Conservation (phyloP, 1,140 invertebrate species). For the Trachymyrmex septentrionalis region DNA sequence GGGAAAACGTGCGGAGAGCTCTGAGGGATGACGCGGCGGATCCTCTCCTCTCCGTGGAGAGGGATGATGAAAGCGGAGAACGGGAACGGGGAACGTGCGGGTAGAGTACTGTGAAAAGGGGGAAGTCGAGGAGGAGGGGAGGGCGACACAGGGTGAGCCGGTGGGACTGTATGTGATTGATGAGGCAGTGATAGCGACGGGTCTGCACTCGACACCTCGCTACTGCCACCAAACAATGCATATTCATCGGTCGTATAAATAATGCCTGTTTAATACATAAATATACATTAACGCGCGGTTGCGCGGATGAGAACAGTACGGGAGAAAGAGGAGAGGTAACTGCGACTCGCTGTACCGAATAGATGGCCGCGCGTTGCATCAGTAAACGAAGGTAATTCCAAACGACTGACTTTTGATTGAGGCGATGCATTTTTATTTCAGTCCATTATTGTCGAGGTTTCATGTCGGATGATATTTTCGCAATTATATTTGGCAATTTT, state of each 20-base stretch:
- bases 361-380: constrained; percentile 8
- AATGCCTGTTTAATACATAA: constrained; percentile 86
- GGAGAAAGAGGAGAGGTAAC: neutral
- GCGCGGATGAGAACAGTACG: neutral
- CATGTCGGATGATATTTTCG: neutral
- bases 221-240: constrained; percentile 85
- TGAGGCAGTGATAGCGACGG: constrained; percentile 86
- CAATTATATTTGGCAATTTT: neutral
- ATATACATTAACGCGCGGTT: constrained; percentile 81
- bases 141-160: constrained; percentile 47
- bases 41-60: constrained; percentile 60
- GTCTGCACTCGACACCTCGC: constrained; percentile 86
- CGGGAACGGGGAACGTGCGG: neutral
- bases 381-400: constrained; percentile 55
- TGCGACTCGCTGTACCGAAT: constrained; percentile 36
- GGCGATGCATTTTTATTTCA: constrained; percentile 31
- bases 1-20: constrained; percentile 36
- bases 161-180: constrained; percentile 84
- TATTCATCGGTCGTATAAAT: constrained; percentile 86
- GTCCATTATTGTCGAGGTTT: constrained; percentile 1
- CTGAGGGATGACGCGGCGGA: constrained; percentile 77
- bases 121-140: constrained; percentile 42
- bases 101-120: constrained; percentile 31
- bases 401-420: constrained; percentile 19
- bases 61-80: constrained; percentile 27